phyloP scores from a whole-genome alignment of 2,113 vertebrate species.

The Plecotus auritus region DNA sequence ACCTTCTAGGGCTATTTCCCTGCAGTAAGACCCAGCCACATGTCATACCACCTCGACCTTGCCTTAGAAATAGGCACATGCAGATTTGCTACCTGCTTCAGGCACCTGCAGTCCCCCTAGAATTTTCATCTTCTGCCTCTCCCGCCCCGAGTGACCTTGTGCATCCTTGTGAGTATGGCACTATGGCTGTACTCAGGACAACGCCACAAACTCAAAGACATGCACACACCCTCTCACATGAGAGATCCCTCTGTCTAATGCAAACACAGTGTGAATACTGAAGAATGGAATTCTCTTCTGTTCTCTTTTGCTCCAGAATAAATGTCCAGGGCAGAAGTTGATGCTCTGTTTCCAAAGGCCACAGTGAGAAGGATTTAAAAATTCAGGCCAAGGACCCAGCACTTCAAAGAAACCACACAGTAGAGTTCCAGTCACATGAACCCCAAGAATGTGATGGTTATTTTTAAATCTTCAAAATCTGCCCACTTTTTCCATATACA shows the following conservation, averaged over 20 bases:
- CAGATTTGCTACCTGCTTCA: not conserved
- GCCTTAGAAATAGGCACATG: not conserved
- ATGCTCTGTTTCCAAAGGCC: conserved; percentile 12
- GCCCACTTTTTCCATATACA: conserved; percentile 17
- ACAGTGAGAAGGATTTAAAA: conserved; percentile 23
- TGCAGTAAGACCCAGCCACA: not conserved
- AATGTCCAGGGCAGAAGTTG: not conserved
- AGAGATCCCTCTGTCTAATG: not conserved
- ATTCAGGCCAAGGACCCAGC: conserved; percentile 3
- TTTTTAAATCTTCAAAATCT: conserved; percentile 55
- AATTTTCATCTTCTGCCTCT: not conserved
- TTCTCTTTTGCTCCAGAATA: not conserved
- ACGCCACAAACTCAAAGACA: not conserved
- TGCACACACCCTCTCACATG: not conserved
- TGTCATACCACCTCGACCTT: not conserved
- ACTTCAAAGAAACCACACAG: conserved; percentile 51
- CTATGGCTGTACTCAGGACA: not conserved
- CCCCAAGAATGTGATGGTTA: conserved; percentile 10
- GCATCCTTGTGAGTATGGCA: not conserved
- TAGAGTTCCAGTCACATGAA: not conserved
- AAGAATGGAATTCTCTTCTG: not conserved
- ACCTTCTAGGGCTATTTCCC: not conserved
- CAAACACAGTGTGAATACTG: not conserved
- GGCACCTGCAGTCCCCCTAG: not conserved
- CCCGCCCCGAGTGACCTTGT: not conserved